phyloP scores from a whole-genome alignment of 1,140 invertebrate genomes.

The Apis florea region DNA sequence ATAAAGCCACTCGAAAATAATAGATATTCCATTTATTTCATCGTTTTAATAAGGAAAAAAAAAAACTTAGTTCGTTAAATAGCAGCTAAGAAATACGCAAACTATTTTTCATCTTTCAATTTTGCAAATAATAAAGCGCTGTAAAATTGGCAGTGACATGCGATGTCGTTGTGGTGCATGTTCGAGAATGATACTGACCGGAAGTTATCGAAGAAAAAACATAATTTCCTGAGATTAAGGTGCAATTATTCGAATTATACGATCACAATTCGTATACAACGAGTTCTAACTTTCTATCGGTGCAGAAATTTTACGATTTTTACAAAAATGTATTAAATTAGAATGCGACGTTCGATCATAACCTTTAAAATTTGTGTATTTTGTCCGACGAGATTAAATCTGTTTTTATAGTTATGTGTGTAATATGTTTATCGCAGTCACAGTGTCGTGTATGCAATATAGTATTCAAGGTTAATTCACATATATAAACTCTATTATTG shows the following conservation, averaged over 20 bases:
- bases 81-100: not conserved
- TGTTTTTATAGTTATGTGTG: not conserved
- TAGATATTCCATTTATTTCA: not conserved
- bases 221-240: conserved; percentile 19
- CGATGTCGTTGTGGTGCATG: not conserved
- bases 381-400: not conserved
- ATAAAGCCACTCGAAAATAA: not conserved
- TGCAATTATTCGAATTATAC: conserved; percentile 33
- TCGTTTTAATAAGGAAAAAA: no score
- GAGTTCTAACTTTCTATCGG: not conserved
- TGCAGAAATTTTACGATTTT: no score
- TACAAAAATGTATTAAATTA: not conserved
- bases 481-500: not conserved
- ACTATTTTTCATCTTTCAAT: not conserved
- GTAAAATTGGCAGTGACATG: not conserved
- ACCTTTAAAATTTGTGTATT: not conserved
- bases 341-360: not conserved
- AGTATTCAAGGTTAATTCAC: conserved; percentile 32
- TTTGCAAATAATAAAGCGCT: not conserved
- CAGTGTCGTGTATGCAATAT: not conserved
- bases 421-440: conserved; percentile 14
- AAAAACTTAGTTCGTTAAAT: not conserved
- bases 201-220: conserved; percentile 39
- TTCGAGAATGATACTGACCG: conserved; percentile 21
- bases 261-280: not conserved